Evolutionary conservation across 1,140 invertebrate species (phyloP), one percentile per base, ranked within the genome.

Genomic region (Batillaria attramentaria): DNA sequence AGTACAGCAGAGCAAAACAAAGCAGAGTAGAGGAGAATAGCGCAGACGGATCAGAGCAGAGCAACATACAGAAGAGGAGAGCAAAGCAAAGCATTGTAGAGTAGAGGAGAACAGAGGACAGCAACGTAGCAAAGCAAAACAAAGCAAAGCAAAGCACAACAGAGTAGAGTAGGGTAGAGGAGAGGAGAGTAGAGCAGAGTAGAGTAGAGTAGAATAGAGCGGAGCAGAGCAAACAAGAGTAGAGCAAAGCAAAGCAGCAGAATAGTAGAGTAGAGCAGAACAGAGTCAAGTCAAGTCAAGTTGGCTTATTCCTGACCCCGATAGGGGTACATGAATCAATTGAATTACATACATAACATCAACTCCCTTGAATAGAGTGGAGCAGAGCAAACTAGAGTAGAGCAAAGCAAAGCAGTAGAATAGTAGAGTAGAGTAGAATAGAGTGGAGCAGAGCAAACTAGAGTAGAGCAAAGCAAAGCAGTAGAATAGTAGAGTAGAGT

Each of bases 381-480:
- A 54, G 68, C 13, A 78, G 77, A 43, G 41, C n/a, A 78, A 42
- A 57, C 39, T 39, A 78, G 77, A 70, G 68, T 69, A 78, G 46
- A 43, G 43, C 50, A 78, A 41, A 70, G 68, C 37, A 78, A 42
- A 78, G 43, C 50, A 69, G 77, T 31, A 42, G 33, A n/a, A 60
- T 24, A 62, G 57, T 57, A 76, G 73, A 3, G 57, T 60, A 76
- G 73, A 62, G 57, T 60, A 76, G 46, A 50, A 42, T 62, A 76
- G 46, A 1, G 43, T 62, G 65, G 73, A 62, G 57, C n/a, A 78
- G 46, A 39, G 43, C 31, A 76, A 28, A 62, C 35, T 76, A 76
- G 73, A 50, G 57, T 76, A 60, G 3, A 3, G 57, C 39, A 43
- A 60, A 35, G 35, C 13, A 2, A 46, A 72, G 69, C 0, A 73